These are phyloP conservation scores for Anguilla marmorata DNA, from an alignment of 2,797 vertebrate species.

Conservation along the genomic window DNA sequence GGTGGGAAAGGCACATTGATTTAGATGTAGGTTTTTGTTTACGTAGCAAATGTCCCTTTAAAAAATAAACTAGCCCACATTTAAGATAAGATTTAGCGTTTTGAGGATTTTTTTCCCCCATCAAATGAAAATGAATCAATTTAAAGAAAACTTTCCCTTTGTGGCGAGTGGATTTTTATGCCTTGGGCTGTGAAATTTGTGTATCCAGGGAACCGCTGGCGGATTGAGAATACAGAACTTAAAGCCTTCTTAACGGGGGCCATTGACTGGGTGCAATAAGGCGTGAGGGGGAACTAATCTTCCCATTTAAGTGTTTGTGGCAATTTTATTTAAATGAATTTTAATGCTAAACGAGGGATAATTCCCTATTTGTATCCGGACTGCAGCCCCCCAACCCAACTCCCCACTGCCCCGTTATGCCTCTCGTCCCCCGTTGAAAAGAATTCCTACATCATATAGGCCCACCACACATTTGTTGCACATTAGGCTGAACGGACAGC, in stretches of 20 bases:
- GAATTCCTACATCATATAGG: slow-evolving; percentile 52
- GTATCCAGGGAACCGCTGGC: slow-evolving; percentile 79
- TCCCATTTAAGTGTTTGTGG: slow-evolving; percentile 92
- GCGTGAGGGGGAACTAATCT: slow-evolving; percentile 97
- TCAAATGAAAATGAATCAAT: slow-evolving; percentile 46
- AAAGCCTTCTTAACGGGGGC: slow-evolving; percentile 74
- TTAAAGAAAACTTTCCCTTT: slow-evolving; percentile 49
- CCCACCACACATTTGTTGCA: slow-evolving; percentile 61
- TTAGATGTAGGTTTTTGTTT: slow-evolving; percentile 65
- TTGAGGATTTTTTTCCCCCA: slow-evolving; percentile 29
- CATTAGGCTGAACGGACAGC: slow-evolving; percentile 48
- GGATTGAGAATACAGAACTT: slow-evolving; percentile 79
- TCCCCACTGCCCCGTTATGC: not conserved
- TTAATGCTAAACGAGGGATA: slow-evolving; percentile 66
- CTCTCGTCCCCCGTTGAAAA: slow-evolving; percentile 38
- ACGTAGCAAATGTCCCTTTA: slow-evolving; percentile 29
- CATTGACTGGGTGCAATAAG: slow-evolving; percentile 93
- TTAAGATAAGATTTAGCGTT: slow-evolving; percentile 49
- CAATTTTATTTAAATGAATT: slow-evolving; percentile 96
- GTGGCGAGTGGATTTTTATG: slow-evolving; percentile 39
- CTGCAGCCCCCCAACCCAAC: not conserved
- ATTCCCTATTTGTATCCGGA: slow-evolving; percentile 79
- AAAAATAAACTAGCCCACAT: slow-evolving; percentile 38
- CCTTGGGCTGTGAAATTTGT: slow-evolving; percentile 68
- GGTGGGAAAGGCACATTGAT: slow-evolving; percentile 60